Evolutionary conservation across 2,797 vertebrate species (phyloP), one percentile per base, ranked within the genome.

Genomic region (Odontamblyopus rebecca): DNA sequence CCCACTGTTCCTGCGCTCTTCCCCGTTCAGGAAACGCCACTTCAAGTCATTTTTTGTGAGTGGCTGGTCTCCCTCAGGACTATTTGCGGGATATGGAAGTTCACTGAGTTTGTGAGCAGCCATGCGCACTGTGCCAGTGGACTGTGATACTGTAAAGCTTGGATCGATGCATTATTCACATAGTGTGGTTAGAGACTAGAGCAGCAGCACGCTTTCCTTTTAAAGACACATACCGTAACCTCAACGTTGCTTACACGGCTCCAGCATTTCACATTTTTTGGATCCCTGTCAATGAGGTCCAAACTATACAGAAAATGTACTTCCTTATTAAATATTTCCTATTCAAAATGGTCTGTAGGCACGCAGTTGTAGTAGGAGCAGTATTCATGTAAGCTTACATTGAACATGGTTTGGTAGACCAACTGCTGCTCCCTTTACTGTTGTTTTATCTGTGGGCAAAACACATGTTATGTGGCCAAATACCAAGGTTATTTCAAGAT

Each of bases 141-240:
- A 76, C 78, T 87, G 82, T 85, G 82, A 83, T 88, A 86, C 85
- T 82, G 79, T 87, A 86, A 78, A 73, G 75, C 78, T 77, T 66
- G 53, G 62, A 83, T 84, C 75, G 51, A 87, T 88, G 89, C 91
- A 90, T 92, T 88, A 90, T 87, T 88, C 86, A 89, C 85, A 88
- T 82, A 82, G 82, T 83, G 85, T 72, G 77, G 85, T 85, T 76
- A 67, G 69, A 73, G 71, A 35, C 30, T 56, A 72, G 63, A 70
- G 72, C 76, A 73, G 64, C 73, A 75, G 72, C 41, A 66, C 41
- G 13, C 18, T 75, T 61, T 74, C 67, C 75, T 69, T 84, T 85
- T 80, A 72, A 75, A 84, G 66, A 62, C 60, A 68, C 30, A 63
- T n/a, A 74, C 32, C 41, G 29, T 41, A 30, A 67, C 68, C 57